Evolutionary conservation across 2,113 vertebrate genomes (phyloP).

Genomic region (Poicephalus meyeri): DNA sequence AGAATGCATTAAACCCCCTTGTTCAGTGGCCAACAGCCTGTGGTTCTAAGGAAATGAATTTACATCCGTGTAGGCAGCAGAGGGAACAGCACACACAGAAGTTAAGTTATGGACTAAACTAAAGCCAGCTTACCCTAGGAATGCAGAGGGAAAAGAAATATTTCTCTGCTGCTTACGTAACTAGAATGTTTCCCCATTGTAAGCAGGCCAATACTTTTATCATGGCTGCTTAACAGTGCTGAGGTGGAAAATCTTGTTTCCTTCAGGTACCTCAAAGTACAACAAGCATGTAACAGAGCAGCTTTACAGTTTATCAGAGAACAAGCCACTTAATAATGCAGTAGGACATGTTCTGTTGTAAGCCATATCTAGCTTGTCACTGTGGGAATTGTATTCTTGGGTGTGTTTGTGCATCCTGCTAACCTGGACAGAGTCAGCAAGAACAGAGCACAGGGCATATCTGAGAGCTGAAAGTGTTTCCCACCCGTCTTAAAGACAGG

Average conservation of each 20-base stretch:
- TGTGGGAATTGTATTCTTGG: background rate
- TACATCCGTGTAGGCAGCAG: background rate
- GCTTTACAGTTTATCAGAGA: conserved; percentile 9
- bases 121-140: conserved; percentile 53
- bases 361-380: background rate
- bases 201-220: conserved; percentile 29
- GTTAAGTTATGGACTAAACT: conserved; percentile 18
- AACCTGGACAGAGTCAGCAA: conserved; percentile 11
- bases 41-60: background rate
- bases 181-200: conserved; percentile 41
- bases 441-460: background rate
- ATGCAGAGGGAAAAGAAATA: conserved; percentile 32
- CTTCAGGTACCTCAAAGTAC: conserved; percentile 23
- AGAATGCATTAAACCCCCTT: background rate
- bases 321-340: background rate
- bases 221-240: background rate
- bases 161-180: conserved; percentile 48
- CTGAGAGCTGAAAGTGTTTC: background rate
- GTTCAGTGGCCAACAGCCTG: background rate
- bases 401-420: background rate
- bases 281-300: background rate
- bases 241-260: conserved; percentile 18
- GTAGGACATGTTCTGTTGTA: background rate
- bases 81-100: background rate
- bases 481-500: background rate